A percentile compares a stretch with the other conserved stretches of the same genome.
phyloP scores from a whole-genome alignment of 2,797 vertebrate species.

The Lates japonicus region DNA sequence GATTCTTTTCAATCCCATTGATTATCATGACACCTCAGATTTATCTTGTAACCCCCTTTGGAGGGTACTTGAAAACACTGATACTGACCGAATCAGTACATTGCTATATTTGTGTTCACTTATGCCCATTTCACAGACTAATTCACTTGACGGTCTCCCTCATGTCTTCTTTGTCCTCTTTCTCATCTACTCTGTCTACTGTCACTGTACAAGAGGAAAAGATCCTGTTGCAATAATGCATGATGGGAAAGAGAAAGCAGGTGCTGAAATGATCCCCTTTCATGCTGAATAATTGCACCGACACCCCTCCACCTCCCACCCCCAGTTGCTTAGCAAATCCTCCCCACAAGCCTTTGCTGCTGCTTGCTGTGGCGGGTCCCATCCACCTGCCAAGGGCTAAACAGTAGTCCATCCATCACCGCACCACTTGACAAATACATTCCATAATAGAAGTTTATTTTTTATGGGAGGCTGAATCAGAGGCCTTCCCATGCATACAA shows the following conservation, averaged over 20 bases:
- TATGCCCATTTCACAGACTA: conserved; percentile 4
- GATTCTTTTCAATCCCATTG: neutral
- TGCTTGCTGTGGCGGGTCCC: conserved; percentile 82
- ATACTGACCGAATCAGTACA: conserved; percentile 6
- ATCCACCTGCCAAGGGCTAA: conserved; percentile 99
- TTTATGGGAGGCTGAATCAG: conserved; percentile 99
- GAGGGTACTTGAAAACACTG: neutral
- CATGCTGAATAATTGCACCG: conserved; percentile 97
- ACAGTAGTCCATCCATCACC: conserved; percentile 99
- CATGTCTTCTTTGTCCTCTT: conserved; percentile 40
- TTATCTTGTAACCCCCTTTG: neutral
- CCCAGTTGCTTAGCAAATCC: conserved; percentile 90
- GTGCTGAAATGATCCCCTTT: conserved; percentile 92
- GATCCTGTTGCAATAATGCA: conserved; percentile 85
- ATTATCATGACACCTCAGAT: neutral
- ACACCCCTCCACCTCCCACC: conserved; percentile 84
- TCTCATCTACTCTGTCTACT: conserved; percentile 51
- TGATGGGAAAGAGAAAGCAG: conserved; percentile 94
- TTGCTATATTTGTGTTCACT: conserved; percentile 15
- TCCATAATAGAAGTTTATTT: conserved; percentile 99
- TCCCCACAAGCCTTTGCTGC: conserved; percentile 95
- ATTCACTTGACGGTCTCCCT: conserved; percentile 10
- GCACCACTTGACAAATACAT: conserved; percentile 99
- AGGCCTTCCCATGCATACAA: conserved; percentile 99
- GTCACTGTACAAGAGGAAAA: conserved; percentile 75